These are phyloP conservation scores for Chaenocephalus aceratus DNA, from an alignment of 2,113 vertebrate species.

Conservation along the genomic window DNA sequence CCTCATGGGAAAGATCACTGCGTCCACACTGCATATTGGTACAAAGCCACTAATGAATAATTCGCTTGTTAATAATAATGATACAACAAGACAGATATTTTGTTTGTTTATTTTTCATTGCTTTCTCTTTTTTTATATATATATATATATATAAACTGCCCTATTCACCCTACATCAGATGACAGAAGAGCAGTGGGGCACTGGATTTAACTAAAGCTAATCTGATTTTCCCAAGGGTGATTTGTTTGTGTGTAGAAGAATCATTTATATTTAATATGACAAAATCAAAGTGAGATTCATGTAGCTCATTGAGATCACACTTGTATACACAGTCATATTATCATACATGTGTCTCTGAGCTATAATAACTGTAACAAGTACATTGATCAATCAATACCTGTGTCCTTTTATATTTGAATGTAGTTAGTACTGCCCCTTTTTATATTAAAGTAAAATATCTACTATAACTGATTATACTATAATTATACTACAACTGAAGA, in stretches of 20 bases:
- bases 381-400: too few species aligned
- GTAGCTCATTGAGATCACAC: neutral
- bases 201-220: constrained; percentile 1
- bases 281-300: constrained; percentile 11
- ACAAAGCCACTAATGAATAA: neutral
- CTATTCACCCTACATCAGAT: neutral
- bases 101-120: neutral
- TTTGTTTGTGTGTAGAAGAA: neutral
- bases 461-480: too few species aligned
- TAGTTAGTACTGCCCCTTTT: too few species aligned
- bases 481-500: too few species aligned
- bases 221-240: constrained; percentile 17
- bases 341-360: too few species aligned
- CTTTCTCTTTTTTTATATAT: neutral
- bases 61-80: neutral
- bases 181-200: neutral
- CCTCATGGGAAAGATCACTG: neutral
- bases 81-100: neutral
- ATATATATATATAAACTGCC: neutral
- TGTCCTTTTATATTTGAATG: too few species aligned
- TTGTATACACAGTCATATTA: too few species aligned
- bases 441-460: too few species aligned
- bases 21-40: neutral
- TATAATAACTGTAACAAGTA: too few species aligned
- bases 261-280: constrained; percentile 16